Percentiles rank a stretch among this genome's conserved stretches.
Conservation (phyloP, 1,140 invertebrate genomes). For the Drosophila pallidifrons region DNA sequence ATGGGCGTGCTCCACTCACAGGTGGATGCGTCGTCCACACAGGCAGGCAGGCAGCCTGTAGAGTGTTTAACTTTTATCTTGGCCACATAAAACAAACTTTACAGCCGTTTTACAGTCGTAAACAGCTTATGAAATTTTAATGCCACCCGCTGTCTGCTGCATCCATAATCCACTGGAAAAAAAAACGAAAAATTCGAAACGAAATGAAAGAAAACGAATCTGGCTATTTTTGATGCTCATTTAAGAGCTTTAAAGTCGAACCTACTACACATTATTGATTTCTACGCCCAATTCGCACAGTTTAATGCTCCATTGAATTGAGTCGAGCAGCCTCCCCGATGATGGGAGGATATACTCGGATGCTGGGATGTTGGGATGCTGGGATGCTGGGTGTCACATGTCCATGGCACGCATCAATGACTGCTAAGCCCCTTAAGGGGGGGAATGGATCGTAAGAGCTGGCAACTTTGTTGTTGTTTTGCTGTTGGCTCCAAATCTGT, state of each 20-base stretch:
- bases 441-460: neutral
- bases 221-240: conserved; percentile 11
- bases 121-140: conserved; percentile 78
- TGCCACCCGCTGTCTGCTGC: conserved; percentile 25
- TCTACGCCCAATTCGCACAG: conserved; percentile 54
- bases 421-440: conserved; percentile 17
- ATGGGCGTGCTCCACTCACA: neutral
- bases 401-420: conserved; percentile 42
- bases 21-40: neutral
- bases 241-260: conserved; percentile 47
- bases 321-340: conserved; percentile 11
- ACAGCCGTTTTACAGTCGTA: conserved; percentile 72
- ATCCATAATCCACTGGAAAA: neutral
- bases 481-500: conserved; percentile 29
- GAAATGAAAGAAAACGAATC: conserved; percentile 12
- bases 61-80: conserved; percentile 59
- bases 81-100: conserved; percentile 65
- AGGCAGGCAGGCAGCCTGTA: neutral
- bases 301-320: conserved; percentile 66
- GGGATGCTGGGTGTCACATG: conserved; percentile 25
- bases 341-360: neutral
- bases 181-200: neutral
- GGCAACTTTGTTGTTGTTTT: conserved; percentile 16
- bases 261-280: conserved; percentile 57
- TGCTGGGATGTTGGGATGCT: neutral